phyloP scores from a whole-genome alignment of 2,888 invertebrate genomes.

The Germaria angustata region DNA sequence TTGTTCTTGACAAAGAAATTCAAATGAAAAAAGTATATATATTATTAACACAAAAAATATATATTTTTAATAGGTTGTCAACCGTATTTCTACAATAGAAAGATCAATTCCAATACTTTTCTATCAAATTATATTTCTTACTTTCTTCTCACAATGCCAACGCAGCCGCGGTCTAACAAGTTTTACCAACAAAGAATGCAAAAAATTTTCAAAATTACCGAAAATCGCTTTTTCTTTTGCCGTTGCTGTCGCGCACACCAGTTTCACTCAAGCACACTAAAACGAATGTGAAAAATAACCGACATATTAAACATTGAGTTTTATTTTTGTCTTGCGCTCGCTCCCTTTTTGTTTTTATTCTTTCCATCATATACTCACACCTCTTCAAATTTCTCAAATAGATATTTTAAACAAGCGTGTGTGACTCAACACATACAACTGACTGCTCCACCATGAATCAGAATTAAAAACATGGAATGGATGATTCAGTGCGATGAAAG shows the following conservation, averaged over 20 bases:
- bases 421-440: slow-evolving; percentile 60
- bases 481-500: slow-evolving; percentile 63
- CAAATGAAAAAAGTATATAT: not conserved
- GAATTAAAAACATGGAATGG: slow-evolving; percentile 60
- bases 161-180: slow-evolving; percentile 64
- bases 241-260: slow-evolving; percentile 64
- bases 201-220: slow-evolving; percentile 62
- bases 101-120: not conserved
- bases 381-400: slow-evolving; percentile 13
- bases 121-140: slow-evolving; percentile 41
- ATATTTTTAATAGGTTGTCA: not conserved
- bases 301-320: slow-evolving; percentile 53
- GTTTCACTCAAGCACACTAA: slow-evolving; percentile 61
- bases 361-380: slow-evolving; percentile 20
- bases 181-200: slow-evolving; percentile 67
- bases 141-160: slow-evolving; percentile 63
- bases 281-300: slow-evolving; percentile 59
- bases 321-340: slow-evolving; percentile 40
- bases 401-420: slow-evolving; percentile 20
- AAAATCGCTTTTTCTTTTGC: slow-evolving; percentile 50
- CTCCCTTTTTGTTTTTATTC: slow-evolving; percentile 43
- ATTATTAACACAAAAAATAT: not conserved
- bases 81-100: not conserved
- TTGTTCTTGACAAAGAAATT: slow-evolving; percentile 12
- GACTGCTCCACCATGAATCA: slow-evolving; percentile 46